A percentile compares a stretch with the other conserved stretches of the same genome.
Evolutionary conservation across 2,113 vertebrate species (phyloP).

Genomic region (Diglossa brunneiventris): DNA sequence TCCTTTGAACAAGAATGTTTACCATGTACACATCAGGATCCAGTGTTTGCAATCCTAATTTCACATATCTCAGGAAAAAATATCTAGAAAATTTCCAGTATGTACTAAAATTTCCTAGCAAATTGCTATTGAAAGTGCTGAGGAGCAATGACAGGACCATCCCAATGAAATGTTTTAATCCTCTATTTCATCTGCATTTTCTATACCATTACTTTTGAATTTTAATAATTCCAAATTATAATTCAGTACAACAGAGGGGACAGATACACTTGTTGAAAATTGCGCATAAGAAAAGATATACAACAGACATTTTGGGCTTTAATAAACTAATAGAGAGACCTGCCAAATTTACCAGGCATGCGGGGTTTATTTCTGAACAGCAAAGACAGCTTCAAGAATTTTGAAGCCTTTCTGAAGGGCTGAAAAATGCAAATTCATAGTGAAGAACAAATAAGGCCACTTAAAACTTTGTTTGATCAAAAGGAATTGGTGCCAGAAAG

Average conservation of each 20-base stretch:
- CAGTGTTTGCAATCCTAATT: not conserved
- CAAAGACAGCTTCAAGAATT: not conserved
- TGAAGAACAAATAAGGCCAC: not conserved
- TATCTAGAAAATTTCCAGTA: not conserved
- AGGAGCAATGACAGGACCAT: not conserved
- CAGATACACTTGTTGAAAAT: not conserved
- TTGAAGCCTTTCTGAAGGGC: not conserved
- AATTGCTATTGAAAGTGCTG: not conserved
- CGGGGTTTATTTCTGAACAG: not conserved
- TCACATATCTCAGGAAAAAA: not conserved
- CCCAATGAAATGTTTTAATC: not conserved
- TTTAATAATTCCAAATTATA: not conserved
- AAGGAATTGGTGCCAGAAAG: not conserved
- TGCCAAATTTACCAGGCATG: not conserved
- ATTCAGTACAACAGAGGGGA: not conserved
- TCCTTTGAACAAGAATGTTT: not conserved
- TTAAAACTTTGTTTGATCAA: not conserved
- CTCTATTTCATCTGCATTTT: not conserved
- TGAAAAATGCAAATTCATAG: not conserved
- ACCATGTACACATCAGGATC: not conserved
- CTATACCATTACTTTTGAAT: not conserved
- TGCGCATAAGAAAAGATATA: not conserved
- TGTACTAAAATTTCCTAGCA: not conserved
- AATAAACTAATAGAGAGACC: not conserved
- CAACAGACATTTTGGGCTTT: not conserved